Evolutionary conservation across 2,113 vertebrate species (phyloP).

Genomic region (Syngnathus scovelli): DNA sequence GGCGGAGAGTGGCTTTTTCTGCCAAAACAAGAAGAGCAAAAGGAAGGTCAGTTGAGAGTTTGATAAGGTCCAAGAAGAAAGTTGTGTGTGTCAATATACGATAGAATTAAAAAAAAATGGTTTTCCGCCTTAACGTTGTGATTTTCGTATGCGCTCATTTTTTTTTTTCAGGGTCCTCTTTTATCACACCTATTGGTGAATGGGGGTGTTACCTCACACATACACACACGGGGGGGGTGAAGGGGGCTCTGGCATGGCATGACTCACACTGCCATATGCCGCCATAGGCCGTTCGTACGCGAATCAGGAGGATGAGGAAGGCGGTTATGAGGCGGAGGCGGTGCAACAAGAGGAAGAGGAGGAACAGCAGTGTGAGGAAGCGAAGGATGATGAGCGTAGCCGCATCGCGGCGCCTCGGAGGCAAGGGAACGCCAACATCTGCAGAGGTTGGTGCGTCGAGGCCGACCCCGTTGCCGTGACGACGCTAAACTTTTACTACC

Average conservation of each 20-base stretch:
- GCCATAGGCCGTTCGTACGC: conserved; percentile 54
- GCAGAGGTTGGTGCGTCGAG: conserved; percentile 34
- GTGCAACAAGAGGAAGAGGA: conserved; percentile 34
- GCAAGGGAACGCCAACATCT: conserved; percentile 6
- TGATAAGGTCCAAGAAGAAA: no score
- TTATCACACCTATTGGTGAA: no score
- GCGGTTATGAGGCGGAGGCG: conserved; percentile 22
- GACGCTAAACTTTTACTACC: conserved; percentile 47
- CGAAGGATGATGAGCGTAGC: conserved; percentile 35
- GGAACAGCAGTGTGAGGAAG: conserved; percentile 34
- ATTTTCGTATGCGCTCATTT: no score
- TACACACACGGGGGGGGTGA: conserved; percentile 11
- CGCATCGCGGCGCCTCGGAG: conserved; percentile 1
- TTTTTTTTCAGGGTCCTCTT: no score
- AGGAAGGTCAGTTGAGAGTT: not conserved
- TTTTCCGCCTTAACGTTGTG: no score
- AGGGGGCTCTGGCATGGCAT: conserved; percentile 47
- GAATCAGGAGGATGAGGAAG: conserved; percentile 22
- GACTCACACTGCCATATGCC: conserved; percentile 59
- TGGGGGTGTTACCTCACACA: not conserved
- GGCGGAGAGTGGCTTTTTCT: conserved; percentile 96
- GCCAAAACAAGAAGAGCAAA: conserved; percentile 40
- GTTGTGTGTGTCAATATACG: no score
- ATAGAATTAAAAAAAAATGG: no score
- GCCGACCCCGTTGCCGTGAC: conserved; percentile 32